Evolutionary conservation across 2,797 vertebrate species (phyloP), one percentile per base, ranked within the genome.

Genomic region (Botia kubotai): DNA sequence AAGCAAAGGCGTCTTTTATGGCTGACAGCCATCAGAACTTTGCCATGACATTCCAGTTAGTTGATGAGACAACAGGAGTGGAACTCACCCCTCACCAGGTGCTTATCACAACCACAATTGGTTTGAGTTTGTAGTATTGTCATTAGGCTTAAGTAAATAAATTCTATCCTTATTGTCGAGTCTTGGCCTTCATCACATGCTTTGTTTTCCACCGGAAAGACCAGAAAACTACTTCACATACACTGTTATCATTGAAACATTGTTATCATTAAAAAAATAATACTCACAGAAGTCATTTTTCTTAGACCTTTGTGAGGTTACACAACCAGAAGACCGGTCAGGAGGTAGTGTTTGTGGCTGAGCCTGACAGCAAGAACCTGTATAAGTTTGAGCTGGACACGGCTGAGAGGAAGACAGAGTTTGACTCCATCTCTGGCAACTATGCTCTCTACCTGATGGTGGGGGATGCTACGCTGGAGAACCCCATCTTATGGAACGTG

Each of bases 21-120:
- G 97, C 97, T 33, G 98, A 99, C 92, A 96, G 97, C 90, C 98
- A 99, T 90, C 97, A 98, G 92, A 99, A 98, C 92, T 98, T 99
- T 78, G 98, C 96, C 62, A 94, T 99, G 90, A 95, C 96, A 86
- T 99, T 99, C 93, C 97, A 97, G 90, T 91, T 99, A 85, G 90
- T 97, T 23, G 98, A 99, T 0, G 89, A 95, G 86, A 96, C 97
- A 92, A 97, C 96, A 1, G 97, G 96, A 79, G 95, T 95, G 70
- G 96, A 97, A 87, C 96, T 99, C 26, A 97, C 95, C 23, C 98
- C 98, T 86, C 98, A 99, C 86, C 98, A 99, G 96, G 98, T 99
- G 71, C 52, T 53, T 71, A 57, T 66, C n/a, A 53, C 19, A 71
- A 29, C 50, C 3, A 29, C 57, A 53, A 2, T 19, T 65, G 26